Percentiles rank a stretch among this genome's conserved stretches.
phyloP scores from a whole-genome alignment of 2,113 vertebrate genomes.

The Campylomormyrus numenius region DNA sequence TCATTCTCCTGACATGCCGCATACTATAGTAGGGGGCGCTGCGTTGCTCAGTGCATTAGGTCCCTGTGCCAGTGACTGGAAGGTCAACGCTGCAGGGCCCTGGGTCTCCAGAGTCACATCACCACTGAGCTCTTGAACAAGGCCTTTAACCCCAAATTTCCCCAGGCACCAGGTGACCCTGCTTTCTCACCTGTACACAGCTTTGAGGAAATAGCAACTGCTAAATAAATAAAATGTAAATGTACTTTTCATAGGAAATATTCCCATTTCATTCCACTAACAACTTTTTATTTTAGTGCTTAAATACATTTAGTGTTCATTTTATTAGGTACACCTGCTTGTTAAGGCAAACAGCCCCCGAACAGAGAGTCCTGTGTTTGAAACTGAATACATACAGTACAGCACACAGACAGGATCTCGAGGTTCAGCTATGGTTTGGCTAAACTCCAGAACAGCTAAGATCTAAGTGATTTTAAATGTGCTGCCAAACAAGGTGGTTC shows the following conservation, averaged over 20 bases:
- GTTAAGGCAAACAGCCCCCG: not conserved
- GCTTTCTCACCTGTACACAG: not conserved
- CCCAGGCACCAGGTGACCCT: not conserved
- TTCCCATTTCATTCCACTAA: not conserved
- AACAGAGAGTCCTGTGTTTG: not conserved
- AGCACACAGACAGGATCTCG: not conserved
- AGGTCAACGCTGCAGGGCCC: not conserved
- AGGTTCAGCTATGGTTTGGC: not conserved
- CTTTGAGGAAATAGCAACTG: not conserved
- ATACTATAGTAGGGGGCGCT: not conserved
- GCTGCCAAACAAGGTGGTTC: not conserved
- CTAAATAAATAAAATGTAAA: not conserved
- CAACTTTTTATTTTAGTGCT: not conserved
- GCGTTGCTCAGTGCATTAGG: not conserved
- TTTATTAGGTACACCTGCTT: not conserved
- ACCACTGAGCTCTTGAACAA: not conserved
- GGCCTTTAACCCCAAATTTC: not conserved
- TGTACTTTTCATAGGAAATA: not conserved
- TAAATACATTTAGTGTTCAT: not conserved
- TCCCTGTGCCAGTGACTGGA: not conserved
- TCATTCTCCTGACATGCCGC: not conserved
- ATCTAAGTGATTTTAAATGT: not conserved
- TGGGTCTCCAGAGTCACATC: not conserved
- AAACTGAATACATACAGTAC: not conserved
- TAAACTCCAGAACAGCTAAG: not conserved